A percentile compares a stretch with the other conserved stretches of the same genome.
Evolutionary conservation across 53 echinoderm and acorn worm genomes (phyloP).

Genomic region (Paelopatides confundens): DNA sequence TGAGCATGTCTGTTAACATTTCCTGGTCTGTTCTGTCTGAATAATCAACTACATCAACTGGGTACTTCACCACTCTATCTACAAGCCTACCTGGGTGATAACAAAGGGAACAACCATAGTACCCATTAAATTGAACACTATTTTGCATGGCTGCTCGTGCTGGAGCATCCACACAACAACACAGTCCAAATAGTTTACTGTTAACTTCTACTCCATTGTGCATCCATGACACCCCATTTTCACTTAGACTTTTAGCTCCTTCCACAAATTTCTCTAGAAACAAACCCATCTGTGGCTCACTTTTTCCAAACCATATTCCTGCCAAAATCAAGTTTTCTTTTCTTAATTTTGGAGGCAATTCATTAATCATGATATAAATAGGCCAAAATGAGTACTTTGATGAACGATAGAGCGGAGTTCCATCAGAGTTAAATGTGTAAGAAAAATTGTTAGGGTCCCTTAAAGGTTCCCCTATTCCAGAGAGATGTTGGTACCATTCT

Average conservation of each 20-base stretch:
- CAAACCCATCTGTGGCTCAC: neutral
- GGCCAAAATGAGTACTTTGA: slow-evolving; percentile 49
- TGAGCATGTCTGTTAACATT: slow-evolving; percentile 53
- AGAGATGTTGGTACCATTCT: neutral
- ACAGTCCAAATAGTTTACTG: slow-evolving; percentile 56
- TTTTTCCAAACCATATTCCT: slow-evolving; percentile 30
- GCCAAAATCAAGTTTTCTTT: slow-evolving; percentile 22
- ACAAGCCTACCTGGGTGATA: slow-evolving; percentile 59
- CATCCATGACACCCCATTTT: slow-evolving; percentile 51
- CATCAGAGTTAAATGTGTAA: slow-evolving; percentile 44
- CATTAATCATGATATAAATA: slow-evolving; percentile 42
- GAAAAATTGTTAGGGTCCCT: slow-evolving; percentile 14
- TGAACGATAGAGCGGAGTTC: slow-evolving; percentile 18
- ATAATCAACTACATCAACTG: slow-evolving; percentile 65
- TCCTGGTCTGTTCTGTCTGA: slow-evolving; percentile 61
- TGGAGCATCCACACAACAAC: slow-evolving; percentile 69
- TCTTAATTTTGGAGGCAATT: slow-evolving; percentile 19
- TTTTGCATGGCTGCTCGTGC: slow-evolving; percentile 62
- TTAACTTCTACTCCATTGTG: slow-evolving; percentile 9
- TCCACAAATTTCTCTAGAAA: slow-evolving; percentile 58
- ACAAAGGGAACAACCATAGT: slow-evolving; percentile 55
- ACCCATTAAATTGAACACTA: slow-evolving; percentile 62
- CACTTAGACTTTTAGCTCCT: slow-evolving; percentile 54
- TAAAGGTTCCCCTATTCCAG: neutral
- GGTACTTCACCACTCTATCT: slow-evolving; percentile 54